These are phyloP conservation scores for Mus minutoides DNA, from an alignment of 2,797 vertebrate species.

Conservation along the genomic window DNA sequence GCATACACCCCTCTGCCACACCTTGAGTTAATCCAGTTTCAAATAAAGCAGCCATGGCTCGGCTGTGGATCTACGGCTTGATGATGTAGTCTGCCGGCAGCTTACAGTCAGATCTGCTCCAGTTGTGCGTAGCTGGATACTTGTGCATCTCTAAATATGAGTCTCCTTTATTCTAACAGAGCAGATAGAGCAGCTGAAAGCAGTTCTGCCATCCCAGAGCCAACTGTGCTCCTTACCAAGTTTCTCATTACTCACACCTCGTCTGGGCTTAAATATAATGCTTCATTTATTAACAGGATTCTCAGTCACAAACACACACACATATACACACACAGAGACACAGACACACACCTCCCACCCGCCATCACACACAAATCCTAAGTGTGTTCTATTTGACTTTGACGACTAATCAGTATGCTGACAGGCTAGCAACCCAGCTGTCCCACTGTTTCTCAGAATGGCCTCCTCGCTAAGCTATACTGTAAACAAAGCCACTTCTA, in stretches of 20 bases:
- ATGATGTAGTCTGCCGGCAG: background rate
- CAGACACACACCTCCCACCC: no score
- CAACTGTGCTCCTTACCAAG: background rate
- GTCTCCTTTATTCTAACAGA: background rate
- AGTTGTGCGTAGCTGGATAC: background rate
- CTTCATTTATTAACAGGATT: background rate
- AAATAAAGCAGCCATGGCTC: background rate
- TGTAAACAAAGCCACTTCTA: conserved; percentile 62
- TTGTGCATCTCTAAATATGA: background rate
- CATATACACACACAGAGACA: background rate
- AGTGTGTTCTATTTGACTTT: background rate
- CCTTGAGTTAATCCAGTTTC: background rate
- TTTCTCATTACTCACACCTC: background rate
- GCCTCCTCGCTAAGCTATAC: conserved; percentile 30
- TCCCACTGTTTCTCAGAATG: background rate
- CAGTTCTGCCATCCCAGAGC: background rate
- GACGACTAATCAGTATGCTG: conserved; percentile 35
- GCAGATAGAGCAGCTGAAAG: background rate
- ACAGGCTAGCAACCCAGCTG: conserved; percentile 17
- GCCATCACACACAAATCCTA: background rate
- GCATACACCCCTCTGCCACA: background rate
- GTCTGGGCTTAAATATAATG: conserved; percentile 10
- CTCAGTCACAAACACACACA: background rate
- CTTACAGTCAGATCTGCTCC: background rate
- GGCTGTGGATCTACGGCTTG: background rate